Base-by-base conservation (phyloP, 2,888 invertebrate species). In the Agriopis leucophaearia region DNA sequence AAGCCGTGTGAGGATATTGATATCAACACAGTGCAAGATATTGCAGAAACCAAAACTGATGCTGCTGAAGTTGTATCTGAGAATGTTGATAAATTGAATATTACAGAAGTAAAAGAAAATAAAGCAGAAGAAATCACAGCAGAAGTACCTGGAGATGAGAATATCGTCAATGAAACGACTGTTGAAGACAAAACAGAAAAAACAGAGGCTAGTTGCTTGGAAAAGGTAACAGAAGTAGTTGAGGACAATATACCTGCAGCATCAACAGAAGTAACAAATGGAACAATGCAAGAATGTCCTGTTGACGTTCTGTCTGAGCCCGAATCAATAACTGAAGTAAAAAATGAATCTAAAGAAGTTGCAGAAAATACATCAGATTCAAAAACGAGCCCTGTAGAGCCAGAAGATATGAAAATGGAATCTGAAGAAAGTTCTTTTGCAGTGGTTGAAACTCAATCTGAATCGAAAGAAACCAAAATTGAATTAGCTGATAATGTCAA, bases 1-100 rank as follows among this genome's bases (percentile, higher is more conserved):
- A 89, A 91, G 75, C 76, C 87, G 51, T 81, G 74, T 68, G 84
- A 79, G 47, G 85, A 86, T 65, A 83, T 81, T 51, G 81, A 85
- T 68, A 71, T 82, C 40, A 82, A 81, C 45, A 77, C 75, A 45
- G 83, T 80, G 15, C 75, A 81, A 40, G 78, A 85, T 76, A 78
- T 82, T 6, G 64, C 74, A 8, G 81, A 83, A 44, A 47, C 67
- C 13, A 83, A 84, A 69, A 45, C 73, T 12, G 77, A 72, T 51
- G n/a, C 72, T 47, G 18, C 66, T 38, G 35, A 55, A 58, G 73
- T 73, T 44, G 69, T 77, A 59, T 52, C 57, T 35, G 75, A 72
- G 57, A 70, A 73, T 40, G 57, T 63, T 12, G 77, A 77, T 64
- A 40, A 61, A 13, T n/a, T n/a, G n/a, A 73, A 67, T 15, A 5